Evolutionary conservation across 2,113 vertebrate genomes (phyloP).

Genomic region (Tursiops truncatus): DNA sequence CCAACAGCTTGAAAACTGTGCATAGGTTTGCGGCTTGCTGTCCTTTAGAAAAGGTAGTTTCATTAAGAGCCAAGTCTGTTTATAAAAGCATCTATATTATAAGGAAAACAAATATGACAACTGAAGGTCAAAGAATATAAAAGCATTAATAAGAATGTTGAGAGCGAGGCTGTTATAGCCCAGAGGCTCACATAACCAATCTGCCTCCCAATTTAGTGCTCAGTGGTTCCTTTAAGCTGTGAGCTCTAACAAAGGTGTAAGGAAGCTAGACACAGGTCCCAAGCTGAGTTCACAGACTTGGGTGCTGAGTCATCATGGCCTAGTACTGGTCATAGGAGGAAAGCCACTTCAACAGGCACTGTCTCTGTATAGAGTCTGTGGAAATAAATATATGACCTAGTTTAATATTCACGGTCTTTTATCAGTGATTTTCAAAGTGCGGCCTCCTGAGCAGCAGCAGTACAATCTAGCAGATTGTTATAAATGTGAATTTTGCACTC

Average conservation of each 20-base stretch:
- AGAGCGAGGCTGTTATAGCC: not conserved
- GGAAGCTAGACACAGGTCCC: not conserved
- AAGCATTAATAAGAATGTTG: not conserved
- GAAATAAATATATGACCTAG: not conserved
- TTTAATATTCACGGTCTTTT: not conserved
- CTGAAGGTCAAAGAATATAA: not conserved
- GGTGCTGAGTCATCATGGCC: not conserved
- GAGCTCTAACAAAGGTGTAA: not conserved
- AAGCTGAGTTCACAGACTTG: not conserved
- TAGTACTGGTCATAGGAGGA: not conserved
- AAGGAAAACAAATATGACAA: constrained; percentile 42
- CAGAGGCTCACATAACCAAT: not conserved
- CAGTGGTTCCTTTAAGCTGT: not conserved
- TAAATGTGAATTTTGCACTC: not conserved
- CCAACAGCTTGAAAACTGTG: constrained; percentile 62
- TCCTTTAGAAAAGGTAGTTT: constrained; percentile 30
- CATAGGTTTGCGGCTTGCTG: constrained; percentile 13
- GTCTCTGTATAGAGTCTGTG: not conserved
- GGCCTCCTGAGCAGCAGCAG: not conserved
- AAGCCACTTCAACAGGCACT: not conserved
- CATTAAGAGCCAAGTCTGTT: not conserved
- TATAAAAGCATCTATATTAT: constrained; percentile 43
- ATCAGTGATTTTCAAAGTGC: not conserved
- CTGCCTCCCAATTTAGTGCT: not conserved
- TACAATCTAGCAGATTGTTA: not conserved